These are phyloP conservation scores for Dryocosmus kuriphilus DNA, from an alignment of 2,888 invertebrate genomes.

Conservation along the genomic window DNA sequence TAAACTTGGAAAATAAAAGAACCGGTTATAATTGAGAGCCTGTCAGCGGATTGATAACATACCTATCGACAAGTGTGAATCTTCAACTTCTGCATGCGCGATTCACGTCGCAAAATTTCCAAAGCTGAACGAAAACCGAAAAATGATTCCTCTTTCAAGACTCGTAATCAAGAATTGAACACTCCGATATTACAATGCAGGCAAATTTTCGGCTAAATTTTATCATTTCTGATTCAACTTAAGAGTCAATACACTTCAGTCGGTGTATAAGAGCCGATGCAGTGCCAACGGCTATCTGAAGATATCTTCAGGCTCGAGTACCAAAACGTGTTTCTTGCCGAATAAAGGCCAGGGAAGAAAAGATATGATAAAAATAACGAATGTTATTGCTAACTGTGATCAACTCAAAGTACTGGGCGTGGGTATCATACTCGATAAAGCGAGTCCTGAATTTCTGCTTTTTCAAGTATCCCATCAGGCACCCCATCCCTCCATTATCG, in stretches of 20 bases:
- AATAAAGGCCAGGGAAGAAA: constrained; percentile 67
- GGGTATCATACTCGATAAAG: constrained; percentile 69
- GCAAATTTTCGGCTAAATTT: background rate
- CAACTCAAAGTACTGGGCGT: constrained; percentile 72
- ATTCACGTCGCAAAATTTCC: background rate
- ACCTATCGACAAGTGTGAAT: constrained; percentile 25
- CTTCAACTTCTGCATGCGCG: constrained; percentile 4
- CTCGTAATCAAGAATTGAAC: background rate
- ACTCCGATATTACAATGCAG: background rate
- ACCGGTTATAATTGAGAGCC: constrained; percentile 31
- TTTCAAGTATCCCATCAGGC: constrained; percentile 39
- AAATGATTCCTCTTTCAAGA: background rate
- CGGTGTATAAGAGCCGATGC: constrained; percentile 33
- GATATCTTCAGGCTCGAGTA: constrained; percentile 74
- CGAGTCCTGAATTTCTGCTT: constrained; percentile 49
- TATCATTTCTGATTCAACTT: constrained; percentile 26
- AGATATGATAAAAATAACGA: constrained; percentile 75
- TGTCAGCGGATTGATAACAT: constrained; percentile 26
- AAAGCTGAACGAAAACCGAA: background rate
- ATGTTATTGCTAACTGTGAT: constrained; percentile 76
- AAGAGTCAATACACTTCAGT: constrained; percentile 12
- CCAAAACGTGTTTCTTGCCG: constrained; percentile 74
- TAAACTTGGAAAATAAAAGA: constrained; percentile 63
- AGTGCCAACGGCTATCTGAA: constrained; percentile 62
- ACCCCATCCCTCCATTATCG: constrained; percentile 62